Percentiles rank a stretch among this genome's conserved stretches.
Evolutionary conservation across 2,113 vertebrate genomes (phyloP).

Genomic region (Caranx melampygus): DNA sequence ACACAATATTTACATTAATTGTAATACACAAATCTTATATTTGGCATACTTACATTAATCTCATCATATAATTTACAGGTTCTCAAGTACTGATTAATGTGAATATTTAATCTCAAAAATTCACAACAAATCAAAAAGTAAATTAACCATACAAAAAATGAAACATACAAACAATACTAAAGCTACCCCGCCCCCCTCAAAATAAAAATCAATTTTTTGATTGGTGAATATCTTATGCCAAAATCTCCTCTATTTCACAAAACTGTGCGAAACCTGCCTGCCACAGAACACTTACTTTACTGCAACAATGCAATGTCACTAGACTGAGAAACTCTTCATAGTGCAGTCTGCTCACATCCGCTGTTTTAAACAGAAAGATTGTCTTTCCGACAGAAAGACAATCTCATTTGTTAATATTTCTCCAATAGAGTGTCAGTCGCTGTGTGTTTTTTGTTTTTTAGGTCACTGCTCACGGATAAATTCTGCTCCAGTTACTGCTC

Average conservation of each 20-base stretch:
- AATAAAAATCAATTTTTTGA: constrained; percentile 64
- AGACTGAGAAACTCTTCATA: constrained; percentile 44
- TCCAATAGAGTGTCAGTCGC: constrained; percentile 45
- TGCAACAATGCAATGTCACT: constrained; percentile 53
- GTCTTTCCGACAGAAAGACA: constrained; percentile 71
- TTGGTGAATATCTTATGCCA: constrained; percentile 73
- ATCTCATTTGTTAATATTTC: constrained; percentile 69
- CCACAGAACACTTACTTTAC: constrained; percentile 51
- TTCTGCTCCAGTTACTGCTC: constrained; percentile 46
- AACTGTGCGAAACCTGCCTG: constrained; percentile 58
- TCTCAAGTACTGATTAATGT: constrained; percentile 92
- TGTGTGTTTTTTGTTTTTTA: constrained; percentile 44
- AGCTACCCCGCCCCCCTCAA: constrained; percentile 55
- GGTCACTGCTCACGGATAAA: constrained; percentile 53
- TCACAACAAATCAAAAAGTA: constrained; percentile 77
- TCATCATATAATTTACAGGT: constrained; percentile 93
- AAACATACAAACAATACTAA: constrained; percentile 80
- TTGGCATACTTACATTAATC: constrained; percentile 99
- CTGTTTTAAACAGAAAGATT: constrained; percentile 53
- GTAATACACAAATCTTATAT: constrained; percentile 97
- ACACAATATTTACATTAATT: constrained; percentile 98
- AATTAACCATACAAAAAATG: constrained; percentile 76
- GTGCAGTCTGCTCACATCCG: constrained; percentile 57
- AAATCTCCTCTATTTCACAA: constrained; percentile 60
- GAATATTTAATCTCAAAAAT: constrained; percentile 80